These are phyloP conservation scores for Sarcoramphus papa DNA, from an alignment of 2,797 vertebrate genomes.

Conservation along the genomic window DNA sequence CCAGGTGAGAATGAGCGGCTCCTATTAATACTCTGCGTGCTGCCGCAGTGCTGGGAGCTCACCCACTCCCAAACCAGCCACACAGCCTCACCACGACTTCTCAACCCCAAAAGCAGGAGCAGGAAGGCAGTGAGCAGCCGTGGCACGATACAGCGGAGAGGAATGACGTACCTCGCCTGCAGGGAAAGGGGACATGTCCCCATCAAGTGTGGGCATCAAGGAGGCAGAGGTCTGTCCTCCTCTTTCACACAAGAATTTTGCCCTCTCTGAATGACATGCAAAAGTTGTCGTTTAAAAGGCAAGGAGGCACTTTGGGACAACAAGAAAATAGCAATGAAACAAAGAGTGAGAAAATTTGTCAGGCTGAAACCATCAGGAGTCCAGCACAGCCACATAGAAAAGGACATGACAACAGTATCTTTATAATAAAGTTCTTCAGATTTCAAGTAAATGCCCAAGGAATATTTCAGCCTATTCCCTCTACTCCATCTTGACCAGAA, in stretches of 20 bases:
- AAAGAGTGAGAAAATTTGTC: background rate
- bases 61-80: background rate
- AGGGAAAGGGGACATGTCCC: background rate
- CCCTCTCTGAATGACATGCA: background rate
- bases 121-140: background rate
- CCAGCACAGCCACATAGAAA: background rate
- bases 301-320: background rate
- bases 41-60: background rate
- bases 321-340: background rate
- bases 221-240: background rate
- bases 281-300: background rate
- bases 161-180: fast-evolving
- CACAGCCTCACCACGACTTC: fast-evolving
- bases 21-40: background rate
- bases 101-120: background rate
- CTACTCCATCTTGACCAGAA: background rate
- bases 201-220: background rate
- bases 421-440: background rate
- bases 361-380: background rate
- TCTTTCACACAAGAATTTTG: background rate
- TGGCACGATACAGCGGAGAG: fast-evolving
- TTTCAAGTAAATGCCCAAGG: background rate
- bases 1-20: fast-evolving
- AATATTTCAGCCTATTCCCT: background rate
- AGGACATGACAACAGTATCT: fast-evolving